Evolutionary conservation across 2,797 vertebrate species (phyloP).

Genomic region (Pelobates cultripes): DNA sequence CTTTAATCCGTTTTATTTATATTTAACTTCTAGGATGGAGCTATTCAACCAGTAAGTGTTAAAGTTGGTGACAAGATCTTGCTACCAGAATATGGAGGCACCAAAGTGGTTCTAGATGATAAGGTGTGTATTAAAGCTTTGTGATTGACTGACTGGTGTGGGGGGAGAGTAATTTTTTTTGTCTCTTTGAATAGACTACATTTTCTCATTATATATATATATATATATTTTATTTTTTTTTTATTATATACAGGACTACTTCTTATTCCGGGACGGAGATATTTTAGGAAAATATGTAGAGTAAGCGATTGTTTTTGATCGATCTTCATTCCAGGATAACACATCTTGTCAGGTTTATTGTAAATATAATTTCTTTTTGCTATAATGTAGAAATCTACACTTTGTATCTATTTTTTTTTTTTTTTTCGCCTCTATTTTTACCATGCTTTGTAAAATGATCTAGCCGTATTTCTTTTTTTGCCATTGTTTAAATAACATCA

Average conservation of each 20-base stretch:
- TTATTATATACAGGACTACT: constrained; percentile 87
- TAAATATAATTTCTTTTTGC: background rate
- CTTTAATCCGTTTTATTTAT: no score
- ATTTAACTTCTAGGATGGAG: constrained; percentile 75
- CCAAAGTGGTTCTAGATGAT: constrained; percentile 90
- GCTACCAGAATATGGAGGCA: constrained; percentile 95
- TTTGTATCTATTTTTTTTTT: background rate
- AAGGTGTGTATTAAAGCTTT: constrained; percentile 77
- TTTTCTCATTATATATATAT: no score
- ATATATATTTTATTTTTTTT: constrained; percentile 32
- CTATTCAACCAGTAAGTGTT: constrained; percentile 83
- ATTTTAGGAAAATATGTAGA: constrained; percentile 95
- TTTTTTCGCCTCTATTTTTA: background rate
- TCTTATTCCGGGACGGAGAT: constrained; percentile 93
- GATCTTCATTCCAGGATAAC: constrained; percentile 70
- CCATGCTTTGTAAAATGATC: background rate
- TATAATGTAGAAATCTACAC: background rate
- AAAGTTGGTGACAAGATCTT: constrained; percentile 94
- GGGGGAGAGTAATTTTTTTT: no score
- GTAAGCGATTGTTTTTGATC: constrained; percentile 67
- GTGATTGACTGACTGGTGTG: background rate
- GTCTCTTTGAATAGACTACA: no score
- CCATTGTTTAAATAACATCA: background rate
- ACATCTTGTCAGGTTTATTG: background rate
- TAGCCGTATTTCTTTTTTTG: background rate